phyloP scores from a whole-genome alignment of 2,888 invertebrate genomes.

The Eutolmus rufibarbis region DNA sequence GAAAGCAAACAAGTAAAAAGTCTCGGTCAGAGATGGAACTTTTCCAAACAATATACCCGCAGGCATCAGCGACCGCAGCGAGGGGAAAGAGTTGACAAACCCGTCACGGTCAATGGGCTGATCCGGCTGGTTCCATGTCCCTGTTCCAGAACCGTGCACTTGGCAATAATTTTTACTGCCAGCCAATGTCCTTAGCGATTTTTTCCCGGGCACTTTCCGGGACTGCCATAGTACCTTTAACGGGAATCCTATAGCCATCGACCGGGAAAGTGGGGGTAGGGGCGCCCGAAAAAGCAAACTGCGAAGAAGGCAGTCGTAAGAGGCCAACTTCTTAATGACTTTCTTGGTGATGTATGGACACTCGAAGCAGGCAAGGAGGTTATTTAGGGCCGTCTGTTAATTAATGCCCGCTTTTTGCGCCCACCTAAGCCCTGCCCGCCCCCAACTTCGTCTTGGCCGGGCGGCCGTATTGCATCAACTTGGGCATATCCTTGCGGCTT shows the following conservation, averaged over 20 bases:
- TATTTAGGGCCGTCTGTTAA: slow-evolving; percentile 46
- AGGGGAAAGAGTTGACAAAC: slow-evolving; percentile 32
- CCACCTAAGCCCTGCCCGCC: neutral
- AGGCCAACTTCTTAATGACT: slow-evolving; percentile 43
- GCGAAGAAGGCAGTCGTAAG: neutral
- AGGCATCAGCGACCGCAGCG: neutral
- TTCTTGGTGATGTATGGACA: slow-evolving; percentile 38
- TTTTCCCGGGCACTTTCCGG: neutral
- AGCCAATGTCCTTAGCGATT: slow-evolving; percentile 29
- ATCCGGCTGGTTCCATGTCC: slow-evolving; percentile 19
- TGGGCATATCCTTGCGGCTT: neutral
- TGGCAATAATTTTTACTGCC: slow-evolving; percentile 32
- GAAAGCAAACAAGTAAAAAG: neutral
- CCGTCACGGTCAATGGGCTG: slow-evolving; percentile 46
- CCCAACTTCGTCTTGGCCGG: neutral
- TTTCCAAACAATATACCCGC: slow-evolving; percentile 39
- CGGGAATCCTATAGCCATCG: slow-evolving; percentile 39
- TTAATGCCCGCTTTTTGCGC: slow-evolving; percentile 41
- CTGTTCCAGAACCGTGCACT: slow-evolving; percentile 46
- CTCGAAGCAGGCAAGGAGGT: slow-evolving; percentile 4
- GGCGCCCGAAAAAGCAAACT: slow-evolving; percentile 8
- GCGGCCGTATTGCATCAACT: slow-evolving; percentile 9
- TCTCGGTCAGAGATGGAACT: slow-evolving; percentile 15
- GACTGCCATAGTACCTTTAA: slow-evolving; percentile 26
- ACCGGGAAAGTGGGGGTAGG: neutral